Conservation (phyloP, 2,888 invertebrate species). For the Seira musarum region DNA sequence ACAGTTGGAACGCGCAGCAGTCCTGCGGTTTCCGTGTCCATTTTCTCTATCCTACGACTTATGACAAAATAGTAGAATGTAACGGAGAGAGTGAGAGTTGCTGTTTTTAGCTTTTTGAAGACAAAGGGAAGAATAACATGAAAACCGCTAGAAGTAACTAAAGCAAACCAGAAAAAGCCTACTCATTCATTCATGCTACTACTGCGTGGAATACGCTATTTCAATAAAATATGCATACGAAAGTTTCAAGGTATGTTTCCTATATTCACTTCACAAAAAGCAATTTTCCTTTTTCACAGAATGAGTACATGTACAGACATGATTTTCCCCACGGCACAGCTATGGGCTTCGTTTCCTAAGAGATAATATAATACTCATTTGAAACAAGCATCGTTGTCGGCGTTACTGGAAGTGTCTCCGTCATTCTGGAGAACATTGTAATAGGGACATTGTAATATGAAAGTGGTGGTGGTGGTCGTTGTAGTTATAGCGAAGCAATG, state of each 20-base stretch:
- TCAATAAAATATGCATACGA: constrained; percentile 52
- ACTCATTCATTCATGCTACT: constrained; percentile 46
- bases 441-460: too few species aligned
- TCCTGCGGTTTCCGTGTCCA: constrained; percentile 57
- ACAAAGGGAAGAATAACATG: constrained; percentile 42
- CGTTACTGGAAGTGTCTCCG: too few species aligned
- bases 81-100: constrained; percentile 44
- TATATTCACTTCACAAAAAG: background rate
- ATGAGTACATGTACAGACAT: background rate
- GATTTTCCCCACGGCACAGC: too few species aligned
- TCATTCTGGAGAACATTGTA: too few species aligned
- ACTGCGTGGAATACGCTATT: too few species aligned
- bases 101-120: too few species aligned
- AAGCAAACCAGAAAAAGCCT: constrained; percentile 41
- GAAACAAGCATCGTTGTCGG: too few species aligned
- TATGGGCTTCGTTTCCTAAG: too few species aligned
- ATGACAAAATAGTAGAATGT: constrained; percentile 49
- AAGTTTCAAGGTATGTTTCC: constrained; percentile 28
- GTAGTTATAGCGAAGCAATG: too few species aligned
- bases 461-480: too few species aligned
- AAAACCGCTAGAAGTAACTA: constrained; percentile 33
- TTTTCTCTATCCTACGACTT: too few species aligned
- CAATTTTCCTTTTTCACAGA: background rate
- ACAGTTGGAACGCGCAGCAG: constrained; percentile 55
- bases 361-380: too few species aligned